phyloP scores from a whole-genome alignment of 2,888 invertebrate genomes.

The Sericinus montela region DNA sequence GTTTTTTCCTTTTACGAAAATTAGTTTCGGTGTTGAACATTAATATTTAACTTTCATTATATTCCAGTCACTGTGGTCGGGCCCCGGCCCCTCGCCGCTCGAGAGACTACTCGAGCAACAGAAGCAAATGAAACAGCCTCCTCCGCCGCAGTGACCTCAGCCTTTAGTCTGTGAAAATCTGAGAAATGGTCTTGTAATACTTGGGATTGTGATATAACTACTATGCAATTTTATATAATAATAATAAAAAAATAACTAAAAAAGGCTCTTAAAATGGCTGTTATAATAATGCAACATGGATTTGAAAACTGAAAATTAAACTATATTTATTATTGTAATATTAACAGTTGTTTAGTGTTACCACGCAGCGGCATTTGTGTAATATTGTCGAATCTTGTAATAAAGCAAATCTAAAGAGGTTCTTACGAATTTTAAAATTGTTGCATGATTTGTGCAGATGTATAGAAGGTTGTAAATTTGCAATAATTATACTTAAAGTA shows the following conservation, averaged over 20 bases:
- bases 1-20: no score
- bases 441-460: neutral
- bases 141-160: slow-evolving; percentile 43
- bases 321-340: neutral
- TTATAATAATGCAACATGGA: no score
- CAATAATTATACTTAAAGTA: no score
- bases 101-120: slow-evolving; percentile 90
- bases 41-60: no score
- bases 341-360: neutral
- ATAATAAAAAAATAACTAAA: no score
- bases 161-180: neutral
- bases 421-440: neutral
- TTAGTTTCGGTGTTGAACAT: no score
- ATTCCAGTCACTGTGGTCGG: slow-evolving; percentile 85
- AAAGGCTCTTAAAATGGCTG: no score
- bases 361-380: neutral
- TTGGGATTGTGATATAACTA: neutral
- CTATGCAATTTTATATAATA: no score
- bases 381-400: neutral
- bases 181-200: no score
- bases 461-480: neutral
- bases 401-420: neutral
- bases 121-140: slow-evolving; percentile 78
- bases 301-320: no score
- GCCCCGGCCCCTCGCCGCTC: slow-evolving; percentile 87